A percentile compares a stretch with the other conserved stretches of the same genome.
phyloP scores from a whole-genome alignment of 1,140 invertebrate genomes.

The Pollicipes pollicipes region DNA sequence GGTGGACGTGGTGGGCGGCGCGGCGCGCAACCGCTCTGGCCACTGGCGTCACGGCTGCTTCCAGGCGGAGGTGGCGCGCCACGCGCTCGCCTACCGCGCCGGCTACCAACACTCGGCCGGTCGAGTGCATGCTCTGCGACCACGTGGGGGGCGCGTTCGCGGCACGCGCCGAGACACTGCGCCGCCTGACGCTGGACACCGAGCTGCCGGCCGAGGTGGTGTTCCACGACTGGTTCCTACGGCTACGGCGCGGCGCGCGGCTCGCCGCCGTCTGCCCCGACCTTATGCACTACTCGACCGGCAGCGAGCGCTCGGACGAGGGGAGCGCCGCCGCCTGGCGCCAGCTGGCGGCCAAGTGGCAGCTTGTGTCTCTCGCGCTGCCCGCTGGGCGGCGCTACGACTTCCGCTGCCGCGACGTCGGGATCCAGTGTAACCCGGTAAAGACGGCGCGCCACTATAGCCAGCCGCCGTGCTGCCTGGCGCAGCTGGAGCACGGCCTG shows the following conservation, averaged over 20 bases:
- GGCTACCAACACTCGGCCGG: slow-evolving; percentile 22
- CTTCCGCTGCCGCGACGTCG: slow-evolving; percentile 18
- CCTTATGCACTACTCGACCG: slow-evolving; percentile 21
- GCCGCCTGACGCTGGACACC: slow-evolving; percentile 15
- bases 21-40: slow-evolving; percentile 20
- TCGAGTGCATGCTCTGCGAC: slow-evolving; percentile 26
- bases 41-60: slow-evolving; percentile 24
- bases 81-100: slow-evolving; percentile 19
- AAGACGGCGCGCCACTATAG: slow-evolving; percentile 8
- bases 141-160: slow-evolving; percentile 23
- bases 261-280: slow-evolving; percentile 21
- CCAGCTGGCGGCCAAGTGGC: slow-evolving; percentile 18
- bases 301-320: slow-evolving; percentile 7
- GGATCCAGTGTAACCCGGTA: slow-evolving; percentile 12
- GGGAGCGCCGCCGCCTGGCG: slow-evolving; percentile 12
- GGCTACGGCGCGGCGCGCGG: slow-evolving; percentile 13
- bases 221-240: slow-evolving; percentile 23
- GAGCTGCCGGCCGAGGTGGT: slow-evolving; percentile 15
- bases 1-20: slow-evolving; percentile 20
- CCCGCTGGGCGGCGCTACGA: slow-evolving; percentile 11
- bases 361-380: slow-evolving; percentile 15
- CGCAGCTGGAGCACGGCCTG: slow-evolving; percentile 14
- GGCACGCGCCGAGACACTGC: slow-evolving; percentile 15
- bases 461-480: slow-evolving; percentile 19
- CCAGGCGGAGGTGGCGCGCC: slow-evolving; percentile 21